phyloP scores from a whole-genome alignment of 2,888 invertebrate species.

The Melieria crassipennis region DNA sequence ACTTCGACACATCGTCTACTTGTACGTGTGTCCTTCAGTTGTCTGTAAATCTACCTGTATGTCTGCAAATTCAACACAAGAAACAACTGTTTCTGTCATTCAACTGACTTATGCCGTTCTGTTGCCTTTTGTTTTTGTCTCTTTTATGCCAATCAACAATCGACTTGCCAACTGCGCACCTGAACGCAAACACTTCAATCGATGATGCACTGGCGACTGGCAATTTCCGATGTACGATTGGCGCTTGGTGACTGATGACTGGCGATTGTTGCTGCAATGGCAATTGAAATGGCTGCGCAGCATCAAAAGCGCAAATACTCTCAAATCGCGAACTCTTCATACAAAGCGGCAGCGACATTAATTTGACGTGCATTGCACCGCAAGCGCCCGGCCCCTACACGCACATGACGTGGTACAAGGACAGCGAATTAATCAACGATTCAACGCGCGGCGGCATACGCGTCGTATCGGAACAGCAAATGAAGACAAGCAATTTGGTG shows the following conservation, averaged over 20 bases:
- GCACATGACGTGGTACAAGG: conserved; percentile 88
- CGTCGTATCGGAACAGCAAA: conserved; percentile 85
- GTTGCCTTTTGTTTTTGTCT: neutral
- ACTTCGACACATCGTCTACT: no score
- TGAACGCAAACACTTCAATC: no score
- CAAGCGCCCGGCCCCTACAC: conserved; percentile 75
- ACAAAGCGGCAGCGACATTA: conserved; percentile 90
- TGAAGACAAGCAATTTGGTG: conserved; percentile 84
- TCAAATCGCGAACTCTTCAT: conserved; percentile 88
- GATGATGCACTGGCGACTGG: no score
- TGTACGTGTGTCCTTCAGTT: no score
- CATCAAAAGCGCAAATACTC: conserved; percentile 88
- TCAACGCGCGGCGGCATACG: conserved; percentile 87
- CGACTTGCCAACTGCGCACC: no score
- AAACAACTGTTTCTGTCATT: no score
- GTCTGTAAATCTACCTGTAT: no score
- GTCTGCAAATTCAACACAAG: no score
- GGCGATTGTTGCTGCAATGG: neutral
- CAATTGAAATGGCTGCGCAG: conserved; percentile 66
- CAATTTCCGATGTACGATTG: no score
- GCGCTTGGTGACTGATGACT: no score
- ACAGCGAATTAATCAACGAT: conserved; percentile 83
- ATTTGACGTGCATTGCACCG: conserved; percentile 87
- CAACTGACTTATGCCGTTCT: neutral
- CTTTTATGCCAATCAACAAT: neutral